These are phyloP conservation scores for Pharmacophagus antenor DNA, from an alignment of 2,888 invertebrate genomes.

Conservation along the genomic window DNA sequence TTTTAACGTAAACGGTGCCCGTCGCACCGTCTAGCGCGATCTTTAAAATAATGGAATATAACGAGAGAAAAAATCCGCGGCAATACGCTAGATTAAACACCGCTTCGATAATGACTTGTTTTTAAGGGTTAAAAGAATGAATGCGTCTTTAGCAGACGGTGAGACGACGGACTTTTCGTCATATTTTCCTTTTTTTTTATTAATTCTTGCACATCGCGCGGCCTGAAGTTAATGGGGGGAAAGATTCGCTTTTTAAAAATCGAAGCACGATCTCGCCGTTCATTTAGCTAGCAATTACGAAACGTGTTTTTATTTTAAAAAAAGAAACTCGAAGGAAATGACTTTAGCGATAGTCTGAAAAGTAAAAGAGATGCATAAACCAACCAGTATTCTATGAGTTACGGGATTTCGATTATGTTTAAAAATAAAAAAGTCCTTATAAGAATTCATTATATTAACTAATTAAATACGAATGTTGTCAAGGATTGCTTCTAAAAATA, in stretches of 20 bases:
- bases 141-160: slow-evolving; percentile 75
- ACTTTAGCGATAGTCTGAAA: slow-evolving; percentile 14
- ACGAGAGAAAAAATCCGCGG: slow-evolving; percentile 61
- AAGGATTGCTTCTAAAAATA: too few relatives aligned
- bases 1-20: slow-evolving; percentile 72
- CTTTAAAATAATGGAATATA: slow-evolving; percentile 71
- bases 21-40: slow-evolving; percentile 63
- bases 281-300: slow-evolving; percentile 30
- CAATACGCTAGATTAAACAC: slow-evolving; percentile 73
- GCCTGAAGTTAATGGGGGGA: slow-evolving; percentile 62
- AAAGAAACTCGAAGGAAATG: slow-evolving; percentile 13
- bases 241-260: slow-evolving; percentile 39
- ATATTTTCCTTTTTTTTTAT: slow-evolving; percentile 50
- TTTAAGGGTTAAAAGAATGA: slow-evolving; percentile 78
- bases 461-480: too few relatives aligned
- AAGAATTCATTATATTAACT: too few relatives aligned
- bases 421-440: too few relatives aligned
- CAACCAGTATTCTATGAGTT: too few relatives aligned
- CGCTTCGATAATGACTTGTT: slow-evolving; percentile 79
- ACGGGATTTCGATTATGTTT: background rate
- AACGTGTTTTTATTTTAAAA: slow-evolving; percentile 12
- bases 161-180: slow-evolving; percentile 60
- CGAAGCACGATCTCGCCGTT: slow-evolving; percentile 41
- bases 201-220: slow-evolving; percentile 50
- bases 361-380: background rate